Conservation (phyloP, 1,140 invertebrate genomes). For the Brachionus sp. region DNA sequence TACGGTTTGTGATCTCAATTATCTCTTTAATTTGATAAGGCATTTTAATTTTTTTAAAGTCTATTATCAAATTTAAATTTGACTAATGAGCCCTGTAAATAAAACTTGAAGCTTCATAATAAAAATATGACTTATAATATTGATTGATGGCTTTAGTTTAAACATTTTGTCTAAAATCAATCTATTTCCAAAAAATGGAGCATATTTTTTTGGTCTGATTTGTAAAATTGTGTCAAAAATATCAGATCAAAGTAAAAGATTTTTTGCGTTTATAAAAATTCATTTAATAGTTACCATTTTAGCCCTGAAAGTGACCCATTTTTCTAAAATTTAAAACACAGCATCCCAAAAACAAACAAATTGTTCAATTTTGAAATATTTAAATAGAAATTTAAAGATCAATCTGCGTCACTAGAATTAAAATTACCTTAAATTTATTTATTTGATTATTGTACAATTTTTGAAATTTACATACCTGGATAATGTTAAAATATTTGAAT, state of each 20-base stretch:
- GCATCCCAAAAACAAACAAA: not conserved
- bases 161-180: not conserved
- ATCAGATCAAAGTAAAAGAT: not conserved
- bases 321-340: not conserved
- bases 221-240: not conserved
- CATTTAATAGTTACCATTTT: not conserved
- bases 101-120: not conserved
- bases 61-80: not conserved
- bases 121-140: not conserved
- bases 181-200: not conserved
- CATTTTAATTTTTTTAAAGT: not conserved
- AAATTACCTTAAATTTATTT: not conserved
- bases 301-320: not conserved
- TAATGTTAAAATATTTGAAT: not conserved
- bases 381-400: not conserved
- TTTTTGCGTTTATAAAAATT: not conserved
- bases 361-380: not conserved
- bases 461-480: not conserved
- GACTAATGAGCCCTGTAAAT: not conserved
- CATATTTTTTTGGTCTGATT: not conserved
- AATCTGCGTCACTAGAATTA: not conserved
- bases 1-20: not conserved
- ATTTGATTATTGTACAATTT: not conserved
- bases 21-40: not conserved
- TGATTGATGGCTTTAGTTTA: not conserved